phyloP scores from a whole-genome alignment of 1,140 invertebrate species.

The Ips nitidus region DNA sequence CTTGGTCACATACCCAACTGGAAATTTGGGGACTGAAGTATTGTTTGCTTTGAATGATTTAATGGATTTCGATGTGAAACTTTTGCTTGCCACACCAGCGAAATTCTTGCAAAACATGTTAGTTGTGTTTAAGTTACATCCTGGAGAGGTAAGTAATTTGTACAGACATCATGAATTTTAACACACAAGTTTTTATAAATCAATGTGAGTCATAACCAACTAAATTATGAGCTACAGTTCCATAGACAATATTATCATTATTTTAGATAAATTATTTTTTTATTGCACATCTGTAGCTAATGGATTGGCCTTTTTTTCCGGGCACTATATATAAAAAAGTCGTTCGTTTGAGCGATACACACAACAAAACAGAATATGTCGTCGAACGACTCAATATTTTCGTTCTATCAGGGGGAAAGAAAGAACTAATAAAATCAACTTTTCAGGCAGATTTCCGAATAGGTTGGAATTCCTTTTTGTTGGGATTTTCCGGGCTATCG shows the following conservation, averaged over 20 bases:
- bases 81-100: constrained; percentile 71
- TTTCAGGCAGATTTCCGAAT: constrained; percentile 69
- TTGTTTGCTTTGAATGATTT: constrained; percentile 60
- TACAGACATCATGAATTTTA: not conserved
- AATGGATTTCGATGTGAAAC: constrained; percentile 69
- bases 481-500: constrained; percentile 76
- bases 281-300: too few species aligned
- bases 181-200: too few species aligned
- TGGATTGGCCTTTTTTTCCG: not conserved
- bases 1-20: constrained; percentile 64
- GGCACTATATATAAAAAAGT: not conserved
- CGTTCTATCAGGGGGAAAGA: constrained; percentile 9
- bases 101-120: constrained; percentile 66
- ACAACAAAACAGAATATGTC: not conserved
- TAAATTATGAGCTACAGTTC: too few species aligned
- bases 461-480: constrained; percentile 70
- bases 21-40: constrained; percentile 68
- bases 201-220: too few species aligned
- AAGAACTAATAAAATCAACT: constrained; percentile 28
- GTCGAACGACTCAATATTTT: constrained; percentile 14
- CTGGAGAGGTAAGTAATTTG: constrained; percentile 56
- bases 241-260: too few species aligned
- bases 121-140: constrained; percentile 62
- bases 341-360: not conserved
- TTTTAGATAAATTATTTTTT: too few species aligned